Conservation (phyloP, 2,113 vertebrate genomes). For the Tragelaphus buxtoni region DNA sequence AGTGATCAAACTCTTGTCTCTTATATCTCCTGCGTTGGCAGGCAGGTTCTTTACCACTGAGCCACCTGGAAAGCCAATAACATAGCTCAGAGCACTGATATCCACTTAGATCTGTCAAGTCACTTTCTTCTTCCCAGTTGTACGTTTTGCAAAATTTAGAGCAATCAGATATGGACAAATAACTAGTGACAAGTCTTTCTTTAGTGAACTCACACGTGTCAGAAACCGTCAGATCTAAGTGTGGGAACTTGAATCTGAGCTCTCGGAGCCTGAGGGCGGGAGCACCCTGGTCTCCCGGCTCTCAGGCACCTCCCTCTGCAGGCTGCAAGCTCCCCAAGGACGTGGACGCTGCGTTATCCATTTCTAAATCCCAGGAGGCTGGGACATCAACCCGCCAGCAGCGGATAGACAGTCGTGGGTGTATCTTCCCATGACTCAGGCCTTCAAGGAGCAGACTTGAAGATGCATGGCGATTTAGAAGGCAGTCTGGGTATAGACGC, state of each 20-base stretch:
- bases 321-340: background rate
- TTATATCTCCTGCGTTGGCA: background rate
- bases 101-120: background rate
- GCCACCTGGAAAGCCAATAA: background rate
- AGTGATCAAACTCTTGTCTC: background rate
- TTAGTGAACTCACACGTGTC: background rate
- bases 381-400: background rate
- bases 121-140: background rate
- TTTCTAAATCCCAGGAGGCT: background rate
- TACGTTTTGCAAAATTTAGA: background rate
- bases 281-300: too few species aligned
- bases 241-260: background rate
- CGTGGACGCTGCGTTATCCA: background rate
- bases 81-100: background rate
- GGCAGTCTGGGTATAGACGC: background rate
- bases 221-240: background rate
- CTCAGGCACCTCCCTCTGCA: fast-evolving
- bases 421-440: background rate
- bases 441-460: background rate
- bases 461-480: background rate
- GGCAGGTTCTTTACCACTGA: background rate
- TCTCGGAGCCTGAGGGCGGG: background rate
- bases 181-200: background rate
- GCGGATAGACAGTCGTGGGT: background rate
- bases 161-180: background rate